phyloP scores from a whole-genome alignment of 2,797 vertebrate species.

The Oceanodroma leucorhoa region DNA sequence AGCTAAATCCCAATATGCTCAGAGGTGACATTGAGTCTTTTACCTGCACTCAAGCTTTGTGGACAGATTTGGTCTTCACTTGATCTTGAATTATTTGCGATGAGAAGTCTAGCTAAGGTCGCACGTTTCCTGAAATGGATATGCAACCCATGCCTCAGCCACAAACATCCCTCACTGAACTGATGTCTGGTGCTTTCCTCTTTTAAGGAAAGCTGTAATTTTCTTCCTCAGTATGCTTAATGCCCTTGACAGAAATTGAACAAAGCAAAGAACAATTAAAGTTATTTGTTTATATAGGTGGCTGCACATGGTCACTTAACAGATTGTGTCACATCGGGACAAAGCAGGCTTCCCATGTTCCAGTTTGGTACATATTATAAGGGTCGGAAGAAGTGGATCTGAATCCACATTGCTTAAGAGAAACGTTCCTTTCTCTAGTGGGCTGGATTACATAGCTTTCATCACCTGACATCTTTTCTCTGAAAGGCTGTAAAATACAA shows the following conservation, averaged over 20 bases:
- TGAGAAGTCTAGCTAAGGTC: background rate
- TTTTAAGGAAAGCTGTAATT: background rate
- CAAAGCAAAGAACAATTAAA: background rate
- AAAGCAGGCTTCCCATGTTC: background rate
- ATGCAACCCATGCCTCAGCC: background rate
- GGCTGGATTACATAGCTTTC: background rate
- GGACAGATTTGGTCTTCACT: background rate
- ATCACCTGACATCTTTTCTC: background rate
- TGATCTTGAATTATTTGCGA: background rate
- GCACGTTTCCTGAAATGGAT: background rate
- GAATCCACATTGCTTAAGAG: background rate
- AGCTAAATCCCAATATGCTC: background rate
- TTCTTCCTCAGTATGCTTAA: background rate
- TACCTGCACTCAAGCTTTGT: background rate
- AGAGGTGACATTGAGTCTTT: background rate
- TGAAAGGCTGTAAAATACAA: background rate
- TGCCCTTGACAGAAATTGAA: background rate
- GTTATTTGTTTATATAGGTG: background rate
- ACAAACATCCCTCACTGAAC: background rate
- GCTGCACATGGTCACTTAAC: background rate
- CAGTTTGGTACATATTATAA: background rate
- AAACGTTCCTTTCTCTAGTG: background rate
- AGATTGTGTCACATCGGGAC: background rate
- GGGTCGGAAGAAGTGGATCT: background rate
- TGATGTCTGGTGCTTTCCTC: background rate